phyloP scores from a whole-genome alignment of 2,797 vertebrate genomes.

The Pseudomugil gertrudae region DNA sequence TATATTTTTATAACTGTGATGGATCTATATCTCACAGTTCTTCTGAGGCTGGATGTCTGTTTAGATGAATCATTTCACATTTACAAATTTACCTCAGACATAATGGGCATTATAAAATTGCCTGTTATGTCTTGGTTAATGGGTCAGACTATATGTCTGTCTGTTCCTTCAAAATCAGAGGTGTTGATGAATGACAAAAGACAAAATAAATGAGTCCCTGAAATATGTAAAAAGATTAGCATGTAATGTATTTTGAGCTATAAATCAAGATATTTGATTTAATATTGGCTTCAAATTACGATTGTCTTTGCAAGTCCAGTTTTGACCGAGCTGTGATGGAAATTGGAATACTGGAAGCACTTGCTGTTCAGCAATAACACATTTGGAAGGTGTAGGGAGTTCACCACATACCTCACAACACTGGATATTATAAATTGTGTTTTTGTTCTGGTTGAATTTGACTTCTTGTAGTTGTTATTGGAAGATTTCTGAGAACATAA shows the following conservation, averaged over 20 bases:
- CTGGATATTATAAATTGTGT: neutral
- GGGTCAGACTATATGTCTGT: neutral
- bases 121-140: neutral
- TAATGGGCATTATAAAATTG: neutral
- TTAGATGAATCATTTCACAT: neutral
- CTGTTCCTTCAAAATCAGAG: neutral
- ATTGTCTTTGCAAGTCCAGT: neutral
- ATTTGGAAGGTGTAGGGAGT: neutral
- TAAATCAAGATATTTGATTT: neutral
- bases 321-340: constrained; percentile 32
- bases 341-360: constrained; percentile 9
- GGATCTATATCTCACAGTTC: too few species aligned
- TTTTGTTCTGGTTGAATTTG: neutral
- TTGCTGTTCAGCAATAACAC: constrained; percentile 25
- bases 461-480: neutral
- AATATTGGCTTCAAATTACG: neutral
- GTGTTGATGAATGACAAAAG: neutral
- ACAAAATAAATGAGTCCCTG: neutral
- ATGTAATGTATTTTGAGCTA: neutral
- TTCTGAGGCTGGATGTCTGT: neutral
- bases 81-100: neutral
- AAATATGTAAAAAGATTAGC: neutral
- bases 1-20: too few species aligned
- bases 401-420: neutral
- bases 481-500: constrained; percentile 41